A percentile compares a stretch with the other conserved stretches of the same genome.
These are phyloP conservation scores for Amyelois transitella DNA, from an alignment of 1,140 invertebrate genomes.

Conservation along the genomic window DNA sequence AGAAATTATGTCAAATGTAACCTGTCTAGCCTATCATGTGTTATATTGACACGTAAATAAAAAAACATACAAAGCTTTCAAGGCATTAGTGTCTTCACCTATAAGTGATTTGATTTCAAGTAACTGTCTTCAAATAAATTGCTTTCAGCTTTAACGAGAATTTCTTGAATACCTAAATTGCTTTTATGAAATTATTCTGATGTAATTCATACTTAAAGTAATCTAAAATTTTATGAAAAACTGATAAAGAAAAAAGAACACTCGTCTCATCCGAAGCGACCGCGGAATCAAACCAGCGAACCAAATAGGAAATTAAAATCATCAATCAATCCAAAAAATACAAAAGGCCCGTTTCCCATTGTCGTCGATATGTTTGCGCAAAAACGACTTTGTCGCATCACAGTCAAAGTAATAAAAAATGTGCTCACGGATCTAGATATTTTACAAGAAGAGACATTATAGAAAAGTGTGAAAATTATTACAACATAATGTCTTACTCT, in stretches of 20 bases:
- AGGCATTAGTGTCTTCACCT: too few species aligned
- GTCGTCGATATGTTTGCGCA: constrained; percentile 71
- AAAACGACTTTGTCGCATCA: constrained; percentile 74
- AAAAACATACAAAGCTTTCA: too few species aligned
- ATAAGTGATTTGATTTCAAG: too few species aligned
- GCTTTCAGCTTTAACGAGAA: too few species aligned
- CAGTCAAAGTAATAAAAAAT: constrained; percentile 72
- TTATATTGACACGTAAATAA: too few species aligned
- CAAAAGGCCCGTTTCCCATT: constrained; percentile 69
- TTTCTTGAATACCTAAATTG: too few species aligned
- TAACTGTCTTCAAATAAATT: too few species aligned
- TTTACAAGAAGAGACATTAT: constrained; percentile 23
- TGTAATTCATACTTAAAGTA: too few species aligned
- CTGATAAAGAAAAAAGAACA: neutral
- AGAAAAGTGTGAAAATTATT: neutral
- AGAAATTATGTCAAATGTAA: too few species aligned
- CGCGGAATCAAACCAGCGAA: constrained; percentile 39
- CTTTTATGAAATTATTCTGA: too few species aligned
- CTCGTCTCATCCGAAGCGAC: neutral
- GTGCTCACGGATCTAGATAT: constrained; percentile 25
- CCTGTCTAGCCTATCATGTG: too few species aligned
- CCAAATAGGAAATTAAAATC: constrained; percentile 71
- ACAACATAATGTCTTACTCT: too few species aligned
- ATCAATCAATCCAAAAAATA: constrained; percentile 73
- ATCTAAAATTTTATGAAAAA: neutral